These are phyloP conservation scores for Mustela nigripes DNA, from an alignment of 2,113 vertebrate genomes.

Conservation along the genomic window DNA sequence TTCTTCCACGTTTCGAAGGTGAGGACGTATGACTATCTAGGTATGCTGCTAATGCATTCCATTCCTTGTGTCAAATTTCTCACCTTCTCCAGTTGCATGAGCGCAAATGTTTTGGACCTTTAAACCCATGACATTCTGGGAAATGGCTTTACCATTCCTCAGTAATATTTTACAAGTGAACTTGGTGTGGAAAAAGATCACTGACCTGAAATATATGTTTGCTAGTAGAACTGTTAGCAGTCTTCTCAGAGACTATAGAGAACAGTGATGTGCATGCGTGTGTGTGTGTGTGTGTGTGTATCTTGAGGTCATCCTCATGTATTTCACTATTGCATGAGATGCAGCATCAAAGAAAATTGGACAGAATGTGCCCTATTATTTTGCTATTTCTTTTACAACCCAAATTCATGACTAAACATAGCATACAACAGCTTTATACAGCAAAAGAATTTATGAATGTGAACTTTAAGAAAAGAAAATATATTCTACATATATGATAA, in stretches of 20 bases:
- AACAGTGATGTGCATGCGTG: not conserved
- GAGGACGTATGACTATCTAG: constrained; percentile 4
- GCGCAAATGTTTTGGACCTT: constrained; percentile 34
- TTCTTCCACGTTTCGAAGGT: not conserved
- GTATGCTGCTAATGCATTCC: constrained; percentile 55
- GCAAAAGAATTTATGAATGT: not conserved
- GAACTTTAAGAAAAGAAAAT: not conserved
- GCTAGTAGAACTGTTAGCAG: not conserved
- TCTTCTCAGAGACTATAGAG: not conserved
- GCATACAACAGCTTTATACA: not conserved
- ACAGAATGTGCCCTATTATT: not conserved
- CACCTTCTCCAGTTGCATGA: constrained; percentile 74
- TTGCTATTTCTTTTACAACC: not conserved
- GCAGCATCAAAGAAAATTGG: not conserved
- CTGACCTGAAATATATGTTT: not conserved
- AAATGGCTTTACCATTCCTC: constrained; percentile 71
- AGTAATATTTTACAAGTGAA: constrained; percentile 69
- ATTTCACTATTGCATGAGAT: not conserved
- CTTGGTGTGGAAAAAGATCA: constrained; percentile 50
- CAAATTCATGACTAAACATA: not conserved
- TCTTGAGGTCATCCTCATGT: not conserved
- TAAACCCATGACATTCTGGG: constrained; percentile 50
- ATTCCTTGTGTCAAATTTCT: constrained; percentile 55
- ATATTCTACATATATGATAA: not conserved
- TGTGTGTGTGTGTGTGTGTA: too few relatives aligned